phyloP scores from a whole-genome alignment of 2,797 vertebrate genomes.

The Antrozous pallidus region DNA sequence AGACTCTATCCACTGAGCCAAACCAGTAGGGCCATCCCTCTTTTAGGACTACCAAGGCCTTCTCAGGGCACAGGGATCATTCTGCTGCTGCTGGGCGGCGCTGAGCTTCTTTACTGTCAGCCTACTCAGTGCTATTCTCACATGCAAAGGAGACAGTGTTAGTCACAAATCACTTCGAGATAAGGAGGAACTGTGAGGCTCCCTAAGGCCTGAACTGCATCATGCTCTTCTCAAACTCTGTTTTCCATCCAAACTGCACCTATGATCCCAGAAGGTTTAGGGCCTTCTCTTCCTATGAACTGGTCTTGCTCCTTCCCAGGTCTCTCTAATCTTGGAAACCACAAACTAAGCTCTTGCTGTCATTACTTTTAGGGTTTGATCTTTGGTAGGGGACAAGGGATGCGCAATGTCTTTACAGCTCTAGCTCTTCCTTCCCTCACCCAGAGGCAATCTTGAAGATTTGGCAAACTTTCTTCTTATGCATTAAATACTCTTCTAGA shows the following conservation, averaged over 20 bases:
- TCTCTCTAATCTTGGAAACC: not conserved
- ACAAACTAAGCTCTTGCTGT: not conserved
- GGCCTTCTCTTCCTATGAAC: not conserved
- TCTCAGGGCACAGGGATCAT: constrained; percentile 11
- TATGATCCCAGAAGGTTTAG: not conserved
- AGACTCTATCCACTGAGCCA: too few species aligned
- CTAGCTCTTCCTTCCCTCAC: not conserved
- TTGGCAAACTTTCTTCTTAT: not conserved
- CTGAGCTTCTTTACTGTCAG: not conserved
- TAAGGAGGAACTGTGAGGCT: not conserved
- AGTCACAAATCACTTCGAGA: not conserved
- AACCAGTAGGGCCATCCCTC: not conserved
- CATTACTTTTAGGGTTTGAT: not conserved
- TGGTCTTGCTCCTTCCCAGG: not conserved
- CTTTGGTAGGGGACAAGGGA: not conserved
- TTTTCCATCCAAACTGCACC: not conserved
- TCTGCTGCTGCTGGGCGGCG: not conserved
- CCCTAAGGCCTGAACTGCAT: not conserved
- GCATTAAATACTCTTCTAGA: not conserved
- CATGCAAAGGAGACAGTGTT: not conserved
- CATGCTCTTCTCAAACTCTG: not conserved
- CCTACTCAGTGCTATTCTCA: not conserved
- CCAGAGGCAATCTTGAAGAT: not conserved
- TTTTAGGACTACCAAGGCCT: not conserved
- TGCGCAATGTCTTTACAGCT: not conserved